These are phyloP conservation scores for Enteromius trimaculatus DNA, from an alignment of 2,797 vertebrate genomes.

Conservation along the genomic window DNA sequence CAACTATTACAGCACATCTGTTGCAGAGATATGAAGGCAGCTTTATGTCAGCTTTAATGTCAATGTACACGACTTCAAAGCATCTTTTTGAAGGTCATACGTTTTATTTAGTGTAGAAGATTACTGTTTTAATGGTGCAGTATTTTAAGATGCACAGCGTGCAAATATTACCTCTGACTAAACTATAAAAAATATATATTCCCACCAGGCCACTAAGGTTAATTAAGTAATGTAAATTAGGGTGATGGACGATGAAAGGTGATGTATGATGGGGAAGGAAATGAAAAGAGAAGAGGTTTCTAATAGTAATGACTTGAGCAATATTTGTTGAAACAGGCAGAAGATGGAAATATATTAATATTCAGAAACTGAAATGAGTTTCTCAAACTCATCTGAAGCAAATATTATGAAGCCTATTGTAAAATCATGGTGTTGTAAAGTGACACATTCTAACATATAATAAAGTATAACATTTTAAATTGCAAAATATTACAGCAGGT, in stretches of 20 bases:
- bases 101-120: not conserved
- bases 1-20: not conserved
- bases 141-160: not conserved
- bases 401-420: not conserved
- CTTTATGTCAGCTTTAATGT: constrained; percentile 1
- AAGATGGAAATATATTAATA: constrained; percentile 16
- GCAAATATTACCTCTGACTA: constrained; percentile 10
- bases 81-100: constrained; percentile 28
- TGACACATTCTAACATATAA: not conserved
- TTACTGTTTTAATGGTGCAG: not conserved
- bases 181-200: constrained; percentile 11
- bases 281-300: not conserved
- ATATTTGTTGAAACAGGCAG: constrained; percentile 3
- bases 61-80: constrained; percentile 2
- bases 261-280: constrained; percentile 9
- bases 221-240: constrained; percentile 27
- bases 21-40: not conserved
- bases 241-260: not conserved
- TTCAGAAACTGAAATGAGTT: constrained; percentile 14
- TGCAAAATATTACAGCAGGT: not conserved
- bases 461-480: not conserved
- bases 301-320: constrained; percentile 10
- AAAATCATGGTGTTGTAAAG: not conserved
- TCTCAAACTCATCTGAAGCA: constrained; percentile 7
- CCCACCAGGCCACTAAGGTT: not conserved